Evolutionary conservation across 1,140 invertebrate species (phyloP).

Genomic region (Panagrolaimus sp.): DNA sequence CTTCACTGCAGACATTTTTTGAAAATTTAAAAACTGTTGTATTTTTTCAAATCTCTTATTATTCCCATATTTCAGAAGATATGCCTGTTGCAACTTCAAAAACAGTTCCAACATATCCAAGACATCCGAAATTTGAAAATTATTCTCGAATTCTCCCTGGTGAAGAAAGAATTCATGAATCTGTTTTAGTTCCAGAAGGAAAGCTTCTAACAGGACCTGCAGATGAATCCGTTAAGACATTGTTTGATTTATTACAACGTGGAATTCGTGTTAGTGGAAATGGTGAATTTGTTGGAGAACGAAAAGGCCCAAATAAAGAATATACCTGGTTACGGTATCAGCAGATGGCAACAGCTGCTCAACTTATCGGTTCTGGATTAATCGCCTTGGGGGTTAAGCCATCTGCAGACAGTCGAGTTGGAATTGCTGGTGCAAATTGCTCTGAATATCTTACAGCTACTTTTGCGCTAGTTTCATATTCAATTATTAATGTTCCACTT

Average conservation of each 20-base stretch:
- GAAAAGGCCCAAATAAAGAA: background rate
- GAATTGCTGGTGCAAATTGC: slow-evolving; percentile 38
- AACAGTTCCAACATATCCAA: background rate
- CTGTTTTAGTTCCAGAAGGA: slow-evolving; percentile 10
- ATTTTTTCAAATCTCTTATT: no score
- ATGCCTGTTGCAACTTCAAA: background rate
- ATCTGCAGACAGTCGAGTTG: slow-evolving; percentile 26
- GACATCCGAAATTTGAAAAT: slow-evolving; percentile 19
- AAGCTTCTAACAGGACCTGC: slow-evolving; percentile 20
- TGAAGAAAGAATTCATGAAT: slow-evolving; percentile 33
- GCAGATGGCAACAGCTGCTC: slow-evolving; percentile 21
- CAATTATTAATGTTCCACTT: slow-evolving; percentile 41
- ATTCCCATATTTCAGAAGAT: no score
- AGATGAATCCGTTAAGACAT: slow-evolving; percentile 21
- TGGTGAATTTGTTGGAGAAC: slow-evolving; percentile 30
- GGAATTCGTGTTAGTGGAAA: slow-evolving; percentile 25
- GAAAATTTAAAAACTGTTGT: no score
- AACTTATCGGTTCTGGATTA: slow-evolving; percentile 29
- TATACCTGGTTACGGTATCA: slow-evolving; percentile 26
- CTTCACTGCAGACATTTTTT: no score
- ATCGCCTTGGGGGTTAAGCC: slow-evolving; percentile 24
- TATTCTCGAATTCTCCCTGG: slow-evolving; percentile 33
- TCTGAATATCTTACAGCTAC: slow-evolving; percentile 33
- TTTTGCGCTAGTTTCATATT: slow-evolving; percentile 29
- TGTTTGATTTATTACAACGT: slow-evolving; percentile 29